Evolutionary conservation across 1,140 invertebrate species (phyloP), one percentile per base, ranked within the genome.

Genomic region (Tribolium castaneum): DNA sequence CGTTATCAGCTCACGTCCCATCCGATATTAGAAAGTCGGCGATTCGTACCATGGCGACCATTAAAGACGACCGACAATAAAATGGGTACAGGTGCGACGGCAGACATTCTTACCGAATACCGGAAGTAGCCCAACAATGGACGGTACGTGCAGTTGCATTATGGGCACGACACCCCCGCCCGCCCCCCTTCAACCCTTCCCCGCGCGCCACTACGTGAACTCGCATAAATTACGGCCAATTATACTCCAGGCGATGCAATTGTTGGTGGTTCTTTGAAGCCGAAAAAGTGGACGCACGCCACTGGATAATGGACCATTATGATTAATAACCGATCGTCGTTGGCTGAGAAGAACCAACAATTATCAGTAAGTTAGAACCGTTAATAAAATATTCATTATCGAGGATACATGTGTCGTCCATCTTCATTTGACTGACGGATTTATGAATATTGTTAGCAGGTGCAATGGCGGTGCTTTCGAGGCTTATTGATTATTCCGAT

Each of bases 51-150:
- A 22, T 19, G 54, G 22, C 14, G 22, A 35, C 59, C 59, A 66
- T 66, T 35, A 66, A 66, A 35, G 30, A 35, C 4, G 3, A 10
- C 6, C 10, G 12, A 62, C 13, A 66, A 66, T 66, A 66, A 66
- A 59, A 35, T 66, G 10, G 54, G 70, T 66, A 78, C 76, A 74
- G 72, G 73, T 75, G 73, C 73, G 56, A 71, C 62, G 77, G 71
- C 59, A 71, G 77, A 78, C 77, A 78, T 78, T 78, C 77, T 78
- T 78, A 51, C 35, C 25, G 49, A 78, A 78, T 78, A 78, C 77
- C 77, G 77, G 77, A 78, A 78, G 77, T 75, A 62, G 77, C 35
- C 72, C 73, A 78, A 78, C 77, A 78, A 78, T 78, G 73, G 77
- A 70, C 56, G 73, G 52, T 78, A 78, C 77, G 77, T 78, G 77